Base-by-base conservation (phyloP, 30 jellyfish, hydroid and myxozoan genomes). In the Aurelia sp. region DNA sequence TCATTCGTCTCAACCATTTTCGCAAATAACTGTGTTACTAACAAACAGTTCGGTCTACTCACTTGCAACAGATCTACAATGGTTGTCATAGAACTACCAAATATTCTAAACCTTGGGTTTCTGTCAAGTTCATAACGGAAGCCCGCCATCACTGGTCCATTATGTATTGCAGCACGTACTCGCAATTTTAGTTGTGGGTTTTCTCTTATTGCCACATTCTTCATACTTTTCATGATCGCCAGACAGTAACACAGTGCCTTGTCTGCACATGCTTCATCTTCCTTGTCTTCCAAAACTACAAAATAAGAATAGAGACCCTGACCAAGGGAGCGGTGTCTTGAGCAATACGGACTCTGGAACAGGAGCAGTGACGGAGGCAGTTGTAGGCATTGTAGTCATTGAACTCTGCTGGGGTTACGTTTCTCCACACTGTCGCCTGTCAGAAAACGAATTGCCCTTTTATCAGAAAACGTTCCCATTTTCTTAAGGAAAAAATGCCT, bases 71-170 rank as follows among this genome's bases (percentile, higher is more conserved):
- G 62, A 76, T 67, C 50, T 52, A 76, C 40, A 60, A 91, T 64
- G 1, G 81, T 70, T 5, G 57, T 62, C 8, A 78, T 71, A 8
- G 63, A 76, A n/a, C 80, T 70, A 15, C 91, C 77, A 63, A 88
- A 82, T 16, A 88, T 62, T 53, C 84, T 47, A 72, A 68, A 88
- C 53, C 91, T 63, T 52, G 91, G 88, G 27, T 85, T 71, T 47
- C 69, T 60, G 68, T 76, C 35, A 16, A 13, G 20, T 35, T 67
- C 90, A 20, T 18, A 5, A 1, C 62, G 57, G 50, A 77, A 8
- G 5, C 90, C 96, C 0, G 91, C 87, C 50, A 78, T 22, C 41
- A 76, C 83, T 8, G 18, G 35, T 27, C 88, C 96, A 59, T 74
- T 66, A 79, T 88, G 96, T 5, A 80, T 31, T 27, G 87, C 91